Evolutionary conservation across 2,888 invertebrate genomes (phyloP), one percentile per base, ranked within the genome.

Genomic region (Gryllus longicercus): DNA sequence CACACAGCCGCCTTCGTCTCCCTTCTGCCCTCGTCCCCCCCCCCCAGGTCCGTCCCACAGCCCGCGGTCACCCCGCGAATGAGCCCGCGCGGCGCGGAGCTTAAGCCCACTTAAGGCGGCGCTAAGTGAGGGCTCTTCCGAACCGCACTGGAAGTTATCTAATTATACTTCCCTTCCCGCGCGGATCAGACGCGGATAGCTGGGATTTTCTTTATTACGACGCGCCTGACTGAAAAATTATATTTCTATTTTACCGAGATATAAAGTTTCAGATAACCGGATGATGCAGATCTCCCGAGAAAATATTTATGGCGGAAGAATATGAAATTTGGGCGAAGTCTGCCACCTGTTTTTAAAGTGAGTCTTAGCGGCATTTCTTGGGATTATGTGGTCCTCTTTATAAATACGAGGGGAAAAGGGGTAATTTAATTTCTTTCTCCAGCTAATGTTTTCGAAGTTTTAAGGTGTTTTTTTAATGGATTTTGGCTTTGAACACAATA

Each of bases 211-310:
- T 63, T 63, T 63, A 63, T 63, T 63, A 63, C n/a, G 14, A 63
- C 63, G 63, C n/a, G 63, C 16, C n/a, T 63, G 63, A 63, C 63
- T 63, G 63, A 63, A 63, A 63, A 63, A 63, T 63, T 63, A 18
- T 14, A 18, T 18, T 63, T 63, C 63, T 63, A 63, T 63, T 63
- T 63, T 14, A 3, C 16, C 63, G 14, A 16, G 63, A 63, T 63
- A 63, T 63, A 63, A 63, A 63, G 63, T 63, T 18, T 63, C 16
- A 63, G 63, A 63, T 63, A 18, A n/a, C 14, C 16, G 63, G n/a
- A 8, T 63, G 63, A 63, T 63, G 16, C 1, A 63, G n/a, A 63
- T 63, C 63, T 63, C 63, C 14, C n/a, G 16, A 5, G 63, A n/a
- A n/a, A 18, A 14, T 63, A n/a, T 63, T 63, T 63, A 63, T 63